These are phyloP conservation scores for Ciona savignyi DNA, from an alignment of 23 tunicate species.

Conservation along the genomic window DNA sequence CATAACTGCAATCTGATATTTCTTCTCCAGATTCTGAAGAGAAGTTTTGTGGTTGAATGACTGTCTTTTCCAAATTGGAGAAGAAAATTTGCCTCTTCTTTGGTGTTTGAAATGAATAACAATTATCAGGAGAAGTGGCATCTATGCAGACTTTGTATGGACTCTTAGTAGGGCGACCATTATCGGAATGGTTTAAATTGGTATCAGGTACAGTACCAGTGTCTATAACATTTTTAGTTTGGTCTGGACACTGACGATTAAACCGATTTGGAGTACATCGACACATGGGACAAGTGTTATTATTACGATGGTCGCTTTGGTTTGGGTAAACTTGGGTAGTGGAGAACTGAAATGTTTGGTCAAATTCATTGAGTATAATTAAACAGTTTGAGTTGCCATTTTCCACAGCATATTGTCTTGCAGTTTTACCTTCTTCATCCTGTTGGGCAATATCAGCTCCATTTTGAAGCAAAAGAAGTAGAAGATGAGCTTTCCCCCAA, in stretches of 20 bases:
- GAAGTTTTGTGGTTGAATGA: neutral
- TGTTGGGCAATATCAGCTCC: constrained; percentile 44
- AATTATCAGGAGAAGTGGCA: constrained; percentile 72
- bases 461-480: constrained; percentile 32
- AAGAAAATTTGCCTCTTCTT: neutral
- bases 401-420: neutral
- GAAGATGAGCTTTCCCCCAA: constrained; percentile 71
- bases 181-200: neutral
- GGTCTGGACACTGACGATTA: no score
- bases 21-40: neutral
- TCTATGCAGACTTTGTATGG: constrained; percentile 16
- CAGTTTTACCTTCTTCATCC: constrained; percentile 58
- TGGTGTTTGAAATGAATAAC: constrained; percentile 18
- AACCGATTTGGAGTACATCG: neutral
- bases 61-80: neutral
- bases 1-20: neutral
- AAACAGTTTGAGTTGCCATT: constrained; percentile 22
- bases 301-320: neutral
- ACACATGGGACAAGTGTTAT: neutral
- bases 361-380: constrained; percentile 34
- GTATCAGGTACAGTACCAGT: neutral
- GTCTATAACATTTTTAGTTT: neutral
- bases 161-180: neutral
- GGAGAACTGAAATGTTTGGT: neutral
- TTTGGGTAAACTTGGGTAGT: neutral